A percentile compares a stretch with the other conserved stretches of the same genome.
phyloP scores from a whole-genome alignment of 2,797 vertebrate genomes.

The Hirundo rustica region DNA sequence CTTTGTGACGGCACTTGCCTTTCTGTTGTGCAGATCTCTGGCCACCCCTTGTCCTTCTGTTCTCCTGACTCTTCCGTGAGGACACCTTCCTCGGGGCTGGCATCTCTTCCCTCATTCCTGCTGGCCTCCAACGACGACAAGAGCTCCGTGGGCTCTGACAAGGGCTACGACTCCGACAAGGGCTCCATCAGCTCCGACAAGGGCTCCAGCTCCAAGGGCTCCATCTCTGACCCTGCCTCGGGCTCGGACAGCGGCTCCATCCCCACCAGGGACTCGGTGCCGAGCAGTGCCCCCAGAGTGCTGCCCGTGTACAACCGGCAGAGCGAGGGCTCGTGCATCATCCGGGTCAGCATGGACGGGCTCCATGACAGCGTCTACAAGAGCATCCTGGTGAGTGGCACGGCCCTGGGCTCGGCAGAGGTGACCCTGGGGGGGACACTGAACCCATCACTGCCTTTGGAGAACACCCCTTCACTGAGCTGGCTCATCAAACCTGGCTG shows the following conservation, averaged over 20 bases:
- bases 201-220: background rate
- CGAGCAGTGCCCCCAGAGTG: constrained; percentile 72
- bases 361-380: constrained; percentile 92
- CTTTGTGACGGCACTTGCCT: background rate
- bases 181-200: background rate
- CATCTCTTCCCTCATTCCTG: constrained; percentile 32
- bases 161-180: background rate
- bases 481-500: background rate
- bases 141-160: constrained; percentile 51
- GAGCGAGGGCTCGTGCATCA: constrained; percentile 86
- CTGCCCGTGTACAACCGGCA: constrained; percentile 88
- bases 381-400: constrained; percentile 87
- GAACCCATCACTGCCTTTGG: fast-evolving
- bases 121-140: constrained; percentile 73
- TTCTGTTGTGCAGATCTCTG: constrained; percentile 77
- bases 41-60: constrained; percentile 77
- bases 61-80: constrained; percentile 85
- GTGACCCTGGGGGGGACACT: fast-evolving
- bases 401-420: fast-evolving
- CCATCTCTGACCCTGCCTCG: background rate
- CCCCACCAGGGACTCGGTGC: constrained; percentile 70
- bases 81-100: constrained; percentile 79
- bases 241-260: background rate
- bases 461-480: background rate
- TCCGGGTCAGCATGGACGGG: constrained; percentile 87